These are phyloP conservation scores for Drosophila niveifrons DNA, from an alignment of 2,888 invertebrate genomes.

Conservation along the genomic window DNA sequence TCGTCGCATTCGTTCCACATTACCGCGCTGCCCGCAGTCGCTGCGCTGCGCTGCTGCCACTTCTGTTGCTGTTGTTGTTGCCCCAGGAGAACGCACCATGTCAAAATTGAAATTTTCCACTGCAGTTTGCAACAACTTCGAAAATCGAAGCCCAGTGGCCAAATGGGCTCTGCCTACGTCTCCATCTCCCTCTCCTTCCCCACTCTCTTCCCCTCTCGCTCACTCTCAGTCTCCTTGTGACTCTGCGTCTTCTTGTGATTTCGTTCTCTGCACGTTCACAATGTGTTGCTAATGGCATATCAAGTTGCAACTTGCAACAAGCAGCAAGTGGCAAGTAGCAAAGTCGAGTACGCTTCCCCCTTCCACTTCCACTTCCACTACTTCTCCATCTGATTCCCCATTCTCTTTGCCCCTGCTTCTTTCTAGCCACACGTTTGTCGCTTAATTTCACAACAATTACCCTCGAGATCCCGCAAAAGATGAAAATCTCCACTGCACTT, in stretches of 20 bases:
- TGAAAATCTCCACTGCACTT: slow-evolving; percentile 19
- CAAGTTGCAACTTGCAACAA: slow-evolving; percentile 54
- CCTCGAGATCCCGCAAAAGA: slow-evolving; percentile 34
- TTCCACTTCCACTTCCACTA: background rate
- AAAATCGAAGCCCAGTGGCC: slow-evolving; percentile 69
- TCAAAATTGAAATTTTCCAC: slow-evolving; percentile 77
- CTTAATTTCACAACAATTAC: slow-evolving; percentile 56
- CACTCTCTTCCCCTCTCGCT: background rate
- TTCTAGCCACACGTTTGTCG: slow-evolving; percentile 13
- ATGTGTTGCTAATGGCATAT: slow-evolving; percentile 64
- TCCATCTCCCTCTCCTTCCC: slow-evolving; percentile 10
- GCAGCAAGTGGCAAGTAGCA: slow-evolving; percentile 43
- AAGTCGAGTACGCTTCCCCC: slow-evolving; percentile 7
- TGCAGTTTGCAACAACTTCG: slow-evolving; percentile 68
- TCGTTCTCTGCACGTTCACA: slow-evolving; percentile 35
- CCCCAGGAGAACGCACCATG: slow-evolving; percentile 68
- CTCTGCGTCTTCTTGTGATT: slow-evolving; percentile 8
- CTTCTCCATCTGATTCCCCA: background rate
- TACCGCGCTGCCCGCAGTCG: slow-evolving; percentile 59
- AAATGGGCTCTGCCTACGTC: slow-evolving; percentile 41
- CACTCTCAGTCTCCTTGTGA: background rate
- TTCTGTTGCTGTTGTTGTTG: slow-evolving; percentile 42
- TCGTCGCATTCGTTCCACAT: slow-evolving; percentile 66
- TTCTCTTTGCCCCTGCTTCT: too few species aligned
- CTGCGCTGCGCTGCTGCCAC: slow-evolving; percentile 40